Evolutionary conservation across 2,113 vertebrate genomes (phyloP).

Genomic region (Carollia perspicillata): DNA sequence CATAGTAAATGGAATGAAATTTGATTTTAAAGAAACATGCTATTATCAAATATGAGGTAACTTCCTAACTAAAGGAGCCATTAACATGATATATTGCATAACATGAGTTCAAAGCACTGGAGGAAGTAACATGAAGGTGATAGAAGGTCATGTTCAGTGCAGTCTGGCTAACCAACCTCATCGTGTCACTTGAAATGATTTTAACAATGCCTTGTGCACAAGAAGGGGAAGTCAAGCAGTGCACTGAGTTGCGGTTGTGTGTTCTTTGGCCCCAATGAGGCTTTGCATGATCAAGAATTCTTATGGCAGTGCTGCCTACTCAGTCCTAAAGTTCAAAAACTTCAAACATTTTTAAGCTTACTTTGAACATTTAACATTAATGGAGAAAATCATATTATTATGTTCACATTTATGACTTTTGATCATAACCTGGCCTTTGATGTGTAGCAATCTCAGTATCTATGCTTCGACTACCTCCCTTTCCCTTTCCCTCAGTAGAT

Average conservation of each 20-base stretch:
- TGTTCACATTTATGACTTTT: background rate
- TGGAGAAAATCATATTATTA: background rate
- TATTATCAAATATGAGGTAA: background rate
- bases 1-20: background rate
- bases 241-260: background rate
- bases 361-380: background rate
- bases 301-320: background rate
- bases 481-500: background rate
- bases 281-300: background rate
- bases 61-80: background rate
- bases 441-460: background rate
- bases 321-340: background rate
- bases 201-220: background rate
- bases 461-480: background rate
- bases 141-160: background rate
- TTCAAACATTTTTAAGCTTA: background rate
- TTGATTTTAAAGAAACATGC: background rate
- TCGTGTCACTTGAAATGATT: background rate
- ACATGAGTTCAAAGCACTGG: background rate
- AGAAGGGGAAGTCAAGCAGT: background rate
- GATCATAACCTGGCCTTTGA: background rate
- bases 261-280: background rate
- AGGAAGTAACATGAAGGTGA: background rate
- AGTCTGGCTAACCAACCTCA: background rate
- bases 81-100: background rate